Percentiles rank a stretch among this genome's conserved stretches.
These are phyloP conservation scores for Callyntrura guangdongensis DNA, from an alignment of 2,888 invertebrate genomes.

Conservation along the genomic window DNA sequence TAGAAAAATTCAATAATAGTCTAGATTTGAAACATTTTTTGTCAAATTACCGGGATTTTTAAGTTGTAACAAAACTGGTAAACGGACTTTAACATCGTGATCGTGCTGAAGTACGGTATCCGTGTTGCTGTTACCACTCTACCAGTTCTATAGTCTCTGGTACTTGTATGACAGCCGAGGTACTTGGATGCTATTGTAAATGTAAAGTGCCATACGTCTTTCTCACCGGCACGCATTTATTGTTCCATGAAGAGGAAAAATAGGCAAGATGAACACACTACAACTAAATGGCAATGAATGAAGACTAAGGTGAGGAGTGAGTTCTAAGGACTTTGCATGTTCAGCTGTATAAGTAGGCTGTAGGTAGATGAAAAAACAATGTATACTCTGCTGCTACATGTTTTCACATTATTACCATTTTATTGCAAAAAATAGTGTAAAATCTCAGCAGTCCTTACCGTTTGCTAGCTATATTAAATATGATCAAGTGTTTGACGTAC, in stretches of 20 bases:
- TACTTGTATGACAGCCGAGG: too few species aligned
- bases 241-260: background rate
- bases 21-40: too few species aligned
- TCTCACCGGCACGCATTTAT: background rate
- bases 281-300: constrained; percentile 25
- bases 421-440: constrained; percentile 8
- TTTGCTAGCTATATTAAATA: background rate
- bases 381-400: background rate
- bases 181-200: background rate
- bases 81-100: too few species aligned
- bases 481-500: background rate
- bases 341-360: background rate
- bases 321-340: constrained; percentile 39
- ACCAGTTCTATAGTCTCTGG: too few species aligned
- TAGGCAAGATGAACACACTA: background rate
- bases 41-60: too few species aligned
- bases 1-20: too few species aligned
- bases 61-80: too few species aligned
- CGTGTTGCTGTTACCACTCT: too few species aligned
- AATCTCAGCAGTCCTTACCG: background rate
- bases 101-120: too few species aligned
- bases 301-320: background rate
- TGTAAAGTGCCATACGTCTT: too few species aligned
- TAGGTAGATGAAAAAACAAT: constrained; percentile 26
- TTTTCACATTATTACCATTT: constrained; percentile 8